Conservation (phyloP, 2,113 vertebrate genomes). For the Myxocyprinus asiaticus region DNA sequence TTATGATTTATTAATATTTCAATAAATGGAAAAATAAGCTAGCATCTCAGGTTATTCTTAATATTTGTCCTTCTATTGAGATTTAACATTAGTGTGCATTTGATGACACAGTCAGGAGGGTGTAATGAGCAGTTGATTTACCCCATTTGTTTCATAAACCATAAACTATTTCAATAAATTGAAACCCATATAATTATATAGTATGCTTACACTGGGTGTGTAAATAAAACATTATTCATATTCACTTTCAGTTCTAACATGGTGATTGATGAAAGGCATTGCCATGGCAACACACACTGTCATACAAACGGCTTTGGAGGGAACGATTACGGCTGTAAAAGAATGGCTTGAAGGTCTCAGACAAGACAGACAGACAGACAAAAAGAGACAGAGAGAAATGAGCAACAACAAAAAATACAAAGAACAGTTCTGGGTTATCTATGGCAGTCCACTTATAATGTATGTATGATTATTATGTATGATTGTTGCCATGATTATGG, state of each 20-base stretch:
- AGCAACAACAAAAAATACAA: background rate
- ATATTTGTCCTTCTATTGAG: too few relatives aligned
- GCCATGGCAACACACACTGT: conserved; percentile 56
- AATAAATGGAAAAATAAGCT: background rate
- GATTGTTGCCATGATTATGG: background rate
- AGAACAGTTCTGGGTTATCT: conserved; percentile 3
- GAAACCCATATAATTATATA: conserved; percentile 21
- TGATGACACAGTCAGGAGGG: background rate
- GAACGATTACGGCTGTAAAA: conserved; percentile 44
- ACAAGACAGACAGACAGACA: conserved; percentile 6
- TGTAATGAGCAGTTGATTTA: conserved; percentile 11
- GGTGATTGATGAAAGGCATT: conserved; percentile 58
- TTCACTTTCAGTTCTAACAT: conserved; percentile 45
- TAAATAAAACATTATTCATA: conserved; percentile 52
- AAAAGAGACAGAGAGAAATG: conserved; percentile 18
- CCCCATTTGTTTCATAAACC: conserved; percentile 9
- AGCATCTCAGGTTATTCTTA: background rate
- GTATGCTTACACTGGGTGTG: conserved; percentile 8
- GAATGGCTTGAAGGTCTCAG: conserved; percentile 23
- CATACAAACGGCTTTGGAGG: conserved; percentile 51
- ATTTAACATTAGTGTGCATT: background rate
- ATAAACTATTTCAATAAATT: conserved; percentile 18
- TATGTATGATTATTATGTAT: background rate
- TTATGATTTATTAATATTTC: background rate
- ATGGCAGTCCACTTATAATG: background rate